Evolutionary conservation across 2,888 invertebrate genomes (phyloP), one percentile per base, ranked within the genome.

Genomic region (Zygothrica quintamaculata): DNA sequence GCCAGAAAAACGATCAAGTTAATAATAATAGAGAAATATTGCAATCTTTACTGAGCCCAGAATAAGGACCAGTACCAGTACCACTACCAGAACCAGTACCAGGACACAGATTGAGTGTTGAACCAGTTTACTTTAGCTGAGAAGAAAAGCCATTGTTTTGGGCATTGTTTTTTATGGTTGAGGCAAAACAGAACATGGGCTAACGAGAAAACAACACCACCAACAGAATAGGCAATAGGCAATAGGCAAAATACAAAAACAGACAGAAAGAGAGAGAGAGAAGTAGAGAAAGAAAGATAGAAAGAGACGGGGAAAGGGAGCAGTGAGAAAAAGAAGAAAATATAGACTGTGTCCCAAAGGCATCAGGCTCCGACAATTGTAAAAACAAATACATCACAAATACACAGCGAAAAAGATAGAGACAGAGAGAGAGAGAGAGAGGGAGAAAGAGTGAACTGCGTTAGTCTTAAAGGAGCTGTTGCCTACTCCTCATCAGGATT

Each of bases 1-100:
- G 55, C 74, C 84, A 73, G 70, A 46, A 77, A 77, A 79, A 77
- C 80, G 79, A 86, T 79, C 84, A 62, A 51, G 60, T 46, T 57
- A 61, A 72, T 68, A 72, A 65, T 53, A 57, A 53, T 50, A 58
- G 60, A 43, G 52, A n/a, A 39, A 57, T 25, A 31, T n/a, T 39
- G 15, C 37, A 15, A 22, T n/a, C 42, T 12, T 11, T 16, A 12
- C 16, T 29, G 18, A 40, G 39, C 22, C 46, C 43, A 31, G 29
- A 22, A 39, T 16, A 25, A 37, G 59, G 46, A 29, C 33, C 43
- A n/a, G n/a, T n/a, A n/a, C n/a, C n/a, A n/a, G n/a, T n/a, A n/a
- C n/a, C n/a, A n/a, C n/a, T n/a, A n/a, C n/a, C n/a, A n/a, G n/a
- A n/a, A n/a, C n/a, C n/a, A n/a, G n/a, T n/a, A n/a, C n/a, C n/a